These are phyloP conservation scores for Sinocyclocheilus rhinocerous DNA, from an alignment of 2,113 vertebrate species.

Conservation along the genomic window DNA sequence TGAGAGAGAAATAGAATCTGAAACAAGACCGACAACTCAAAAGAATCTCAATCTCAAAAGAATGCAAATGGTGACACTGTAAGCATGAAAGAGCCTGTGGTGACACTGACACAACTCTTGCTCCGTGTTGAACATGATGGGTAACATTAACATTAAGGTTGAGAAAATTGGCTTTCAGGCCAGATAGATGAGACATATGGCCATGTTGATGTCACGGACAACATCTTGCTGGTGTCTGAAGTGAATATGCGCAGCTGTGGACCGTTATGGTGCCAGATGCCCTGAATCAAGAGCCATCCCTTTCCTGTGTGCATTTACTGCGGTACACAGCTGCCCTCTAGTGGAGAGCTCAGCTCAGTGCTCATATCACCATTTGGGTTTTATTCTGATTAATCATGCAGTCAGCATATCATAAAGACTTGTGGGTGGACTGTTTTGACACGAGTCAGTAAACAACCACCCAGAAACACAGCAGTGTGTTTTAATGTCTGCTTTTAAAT, in stretches of 20 bases:
- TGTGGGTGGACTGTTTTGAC: too few relatives aligned
- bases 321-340: conserved; percentile 59
- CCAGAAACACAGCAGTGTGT: too few relatives aligned
- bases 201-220: not conserved
- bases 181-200: not conserved
- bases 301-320: not conserved
- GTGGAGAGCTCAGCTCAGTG: conserved; percentile 52
- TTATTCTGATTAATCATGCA: too few relatives aligned
- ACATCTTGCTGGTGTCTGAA: not conserved
- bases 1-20: not conserved
- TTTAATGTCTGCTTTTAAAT: too few relatives aligned
- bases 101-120: too few relatives aligned
- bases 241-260: conserved; percentile 5
- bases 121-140: not conserved
- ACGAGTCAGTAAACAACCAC: too few relatives aligned
- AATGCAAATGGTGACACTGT: not conserved
- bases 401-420: too few relatives aligned
- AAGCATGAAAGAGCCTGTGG: too few relatives aligned
- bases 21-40: not conserved
- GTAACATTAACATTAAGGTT: too few relatives aligned
- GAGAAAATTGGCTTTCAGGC: too few relatives aligned
- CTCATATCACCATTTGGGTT: conserved; percentile 21
- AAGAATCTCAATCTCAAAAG: conserved; percentile 1
- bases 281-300: not conserved
- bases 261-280: not conserved